A percentile compares a stretch with the other conserved stretches of the same genome.
Conservation (phyloP, 2,888 invertebrate genomes). For the Clostera curtula region DNA sequence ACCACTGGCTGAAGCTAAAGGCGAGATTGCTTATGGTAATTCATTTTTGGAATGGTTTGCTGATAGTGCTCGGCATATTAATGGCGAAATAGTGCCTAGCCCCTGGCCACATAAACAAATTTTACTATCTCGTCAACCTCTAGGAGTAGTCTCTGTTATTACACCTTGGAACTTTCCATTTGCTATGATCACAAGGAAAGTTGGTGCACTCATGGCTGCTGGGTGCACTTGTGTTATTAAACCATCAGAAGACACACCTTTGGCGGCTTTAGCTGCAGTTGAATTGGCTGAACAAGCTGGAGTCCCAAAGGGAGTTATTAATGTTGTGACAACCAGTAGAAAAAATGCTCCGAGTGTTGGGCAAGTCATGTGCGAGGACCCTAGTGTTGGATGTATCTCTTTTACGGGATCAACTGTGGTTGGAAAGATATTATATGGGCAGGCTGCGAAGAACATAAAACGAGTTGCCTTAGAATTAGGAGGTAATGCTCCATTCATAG, state of each 20-base stretch:
- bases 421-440: conserved; percentile 90
- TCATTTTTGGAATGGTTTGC: conserved; percentile 97
- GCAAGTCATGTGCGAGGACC: conserved; percentile 87
- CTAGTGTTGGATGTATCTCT: conserved; percentile 89
- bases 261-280: conserved; percentile 91
- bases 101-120: conserved; percentile 84
- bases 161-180: conserved; percentile 97
- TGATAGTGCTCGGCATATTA: conserved; percentile 91
- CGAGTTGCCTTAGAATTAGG: conserved; percentile 95
- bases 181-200: conserved; percentile 99
- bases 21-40: conserved; percentile 93
- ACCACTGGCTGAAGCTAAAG: conserved; percentile 88
- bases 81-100: conserved; percentile 86
- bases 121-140: conserved; percentile 86
- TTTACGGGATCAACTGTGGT: conserved; percentile 97
- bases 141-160: conserved; percentile 95
- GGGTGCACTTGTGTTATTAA: conserved; percentile 96
- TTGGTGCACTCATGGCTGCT: conserved; percentile 93
- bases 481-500: conserved; percentile 98
- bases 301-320: conserved; percentile 93
- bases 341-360: conserved; percentile 87
- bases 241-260: conserved; percentile 98
- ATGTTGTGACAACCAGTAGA: conserved; percentile 88
- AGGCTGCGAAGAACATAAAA: conserved; percentile 91
- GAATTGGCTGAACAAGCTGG: conserved; percentile 93